Evolutionary conservation across 2,113 vertebrate species (phyloP).

Genomic region (Sisor rabdophorus): DNA sequence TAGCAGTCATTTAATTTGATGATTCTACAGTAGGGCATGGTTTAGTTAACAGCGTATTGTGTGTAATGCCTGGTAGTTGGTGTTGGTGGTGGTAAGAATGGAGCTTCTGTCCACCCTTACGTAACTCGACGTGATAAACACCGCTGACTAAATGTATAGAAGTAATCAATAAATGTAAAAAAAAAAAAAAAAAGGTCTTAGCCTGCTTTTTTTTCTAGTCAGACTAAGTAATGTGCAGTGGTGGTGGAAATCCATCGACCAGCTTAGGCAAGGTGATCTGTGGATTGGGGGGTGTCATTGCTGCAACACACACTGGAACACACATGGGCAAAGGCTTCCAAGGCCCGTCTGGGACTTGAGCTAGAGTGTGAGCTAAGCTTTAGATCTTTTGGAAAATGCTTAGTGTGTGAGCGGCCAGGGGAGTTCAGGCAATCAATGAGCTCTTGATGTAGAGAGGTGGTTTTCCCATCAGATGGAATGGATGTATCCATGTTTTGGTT

Average conservation of each 20-base stretch:
- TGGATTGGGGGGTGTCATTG: background rate
- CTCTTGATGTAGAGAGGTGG: constrained; percentile 28
- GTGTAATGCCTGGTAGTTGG: background rate
- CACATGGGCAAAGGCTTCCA: background rate
- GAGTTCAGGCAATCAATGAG: constrained; percentile 47
- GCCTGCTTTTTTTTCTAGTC: constrained; percentile 74
- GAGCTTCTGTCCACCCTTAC: background rate
- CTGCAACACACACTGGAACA: background rate
- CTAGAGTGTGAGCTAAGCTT: background rate
- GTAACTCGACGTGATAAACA: constrained; percentile 2
- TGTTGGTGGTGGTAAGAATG: background rate
- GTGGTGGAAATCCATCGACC: constrained; percentile 13
- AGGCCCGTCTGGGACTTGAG: constrained; percentile 14
- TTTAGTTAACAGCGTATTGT: background rate
- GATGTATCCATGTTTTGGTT: constrained; percentile 21
- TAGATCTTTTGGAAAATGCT: constrained; percentile 13
- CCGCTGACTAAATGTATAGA: constrained; percentile 68
- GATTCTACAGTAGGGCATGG: background rate
- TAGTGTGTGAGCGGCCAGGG: constrained; percentile 46
- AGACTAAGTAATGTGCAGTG: constrained; percentile 64
- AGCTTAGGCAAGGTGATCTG: constrained; percentile 12
- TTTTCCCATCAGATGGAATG: constrained; percentile 28
- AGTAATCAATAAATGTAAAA: no score
- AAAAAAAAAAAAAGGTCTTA: constrained; percentile 75
- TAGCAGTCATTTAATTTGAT: background rate